phyloP scores from a whole-genome alignment of 2,888 invertebrate species.

The Empis livida region DNA sequence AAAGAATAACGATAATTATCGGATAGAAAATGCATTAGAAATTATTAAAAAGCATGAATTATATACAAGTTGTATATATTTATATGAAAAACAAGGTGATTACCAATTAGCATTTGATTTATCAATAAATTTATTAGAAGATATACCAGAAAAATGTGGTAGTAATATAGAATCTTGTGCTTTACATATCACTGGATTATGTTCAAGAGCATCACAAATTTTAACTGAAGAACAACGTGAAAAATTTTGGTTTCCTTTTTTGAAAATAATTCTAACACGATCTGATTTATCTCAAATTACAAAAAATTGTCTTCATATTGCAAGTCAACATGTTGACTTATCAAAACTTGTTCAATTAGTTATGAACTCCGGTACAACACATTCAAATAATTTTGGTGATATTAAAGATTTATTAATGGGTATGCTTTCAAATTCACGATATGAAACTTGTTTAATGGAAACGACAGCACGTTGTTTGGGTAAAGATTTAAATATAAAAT shows the following conservation, averaged over 20 bases:
- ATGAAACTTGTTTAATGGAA: slow-evolving; percentile 58
- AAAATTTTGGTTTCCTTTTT: slow-evolving; percentile 38
- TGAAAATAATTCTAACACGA: slow-evolving; percentile 34
- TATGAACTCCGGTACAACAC: slow-evolving; percentile 36
- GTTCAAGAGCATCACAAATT: slow-evolving; percentile 37
- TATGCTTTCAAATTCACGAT: slow-evolving; percentile 62
- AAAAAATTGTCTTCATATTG: slow-evolving; percentile 40
- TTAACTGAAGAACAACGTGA: slow-evolving; percentile 36
- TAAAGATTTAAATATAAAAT: slow-evolving; percentile 49
- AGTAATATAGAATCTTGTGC: slow-evolving; percentile 15
- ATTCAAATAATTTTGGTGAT: slow-evolving; percentile 41
- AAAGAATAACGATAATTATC: slow-evolving; percentile 42
- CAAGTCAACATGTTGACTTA: slow-evolving; percentile 43
- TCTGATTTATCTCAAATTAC: slow-evolving; percentile 33
- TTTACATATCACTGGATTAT: slow-evolving; percentile 27
- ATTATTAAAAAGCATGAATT: slow-evolving; percentile 49
- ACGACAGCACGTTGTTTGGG: slow-evolving; percentile 50
- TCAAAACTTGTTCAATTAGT: slow-evolving; percentile 46
- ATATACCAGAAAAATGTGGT: slow-evolving; percentile 23
- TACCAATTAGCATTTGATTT: slow-evolving; percentile 57
- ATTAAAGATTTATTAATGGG: slow-evolving; percentile 46
- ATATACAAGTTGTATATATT: slow-evolving; percentile 53
- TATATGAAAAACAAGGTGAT: slow-evolving; percentile 63
- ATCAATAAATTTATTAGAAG: slow-evolving; percentile 37
- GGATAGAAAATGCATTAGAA: slow-evolving; percentile 48